Evolutionary conservation across 2,888 invertebrate genomes (phyloP).

Genomic region (Timema cristinae): DNA sequence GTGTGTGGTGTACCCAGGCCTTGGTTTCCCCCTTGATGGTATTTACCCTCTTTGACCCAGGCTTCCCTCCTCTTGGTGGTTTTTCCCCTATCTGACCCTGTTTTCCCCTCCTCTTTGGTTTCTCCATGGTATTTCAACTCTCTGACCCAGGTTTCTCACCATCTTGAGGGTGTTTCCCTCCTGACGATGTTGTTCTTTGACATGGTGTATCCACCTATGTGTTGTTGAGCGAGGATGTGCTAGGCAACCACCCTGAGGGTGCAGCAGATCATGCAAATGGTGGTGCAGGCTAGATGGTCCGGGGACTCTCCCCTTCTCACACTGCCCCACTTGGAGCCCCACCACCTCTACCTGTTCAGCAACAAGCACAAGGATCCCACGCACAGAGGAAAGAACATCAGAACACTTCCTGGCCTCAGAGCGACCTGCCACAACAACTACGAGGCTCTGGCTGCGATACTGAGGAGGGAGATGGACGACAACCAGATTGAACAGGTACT

Average conservation of each 20-base stretch:
- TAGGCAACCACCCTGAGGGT: conserved; percentile 73
- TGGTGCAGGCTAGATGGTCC: conserved; percentile 89
- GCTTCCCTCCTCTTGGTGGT: neutral
- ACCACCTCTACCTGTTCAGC: conserved; percentile 35
- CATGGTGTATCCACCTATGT: no score
- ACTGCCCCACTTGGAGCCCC: conserved; percentile 69
- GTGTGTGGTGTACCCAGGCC: no score
- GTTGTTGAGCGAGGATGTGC: conserved; percentile 90
- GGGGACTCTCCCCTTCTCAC: conserved; percentile 68
- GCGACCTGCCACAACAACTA: conserved; percentile 53
- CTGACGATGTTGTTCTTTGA: conserved; percentile 33
- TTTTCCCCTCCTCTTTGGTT: neutral
- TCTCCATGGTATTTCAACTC: neutral
- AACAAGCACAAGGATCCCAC: neutral
- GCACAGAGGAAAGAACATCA: conserved; percentile 26
- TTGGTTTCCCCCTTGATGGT: no score
- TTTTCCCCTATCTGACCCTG: neutral
- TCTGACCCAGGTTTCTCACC: neutral
- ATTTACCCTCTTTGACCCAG: no score
- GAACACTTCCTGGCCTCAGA: conserved; percentile 57
- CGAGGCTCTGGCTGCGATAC: conserved; percentile 55
- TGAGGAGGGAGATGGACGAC: conserved; percentile 63
- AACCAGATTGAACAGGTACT: conserved; percentile 66
- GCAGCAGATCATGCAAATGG: conserved; percentile 79
- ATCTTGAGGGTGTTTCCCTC: neutral